phyloP scores from a whole-genome alignment of 2,888 invertebrate genomes.

The Leptinotarsa rubiginosa region DNA sequence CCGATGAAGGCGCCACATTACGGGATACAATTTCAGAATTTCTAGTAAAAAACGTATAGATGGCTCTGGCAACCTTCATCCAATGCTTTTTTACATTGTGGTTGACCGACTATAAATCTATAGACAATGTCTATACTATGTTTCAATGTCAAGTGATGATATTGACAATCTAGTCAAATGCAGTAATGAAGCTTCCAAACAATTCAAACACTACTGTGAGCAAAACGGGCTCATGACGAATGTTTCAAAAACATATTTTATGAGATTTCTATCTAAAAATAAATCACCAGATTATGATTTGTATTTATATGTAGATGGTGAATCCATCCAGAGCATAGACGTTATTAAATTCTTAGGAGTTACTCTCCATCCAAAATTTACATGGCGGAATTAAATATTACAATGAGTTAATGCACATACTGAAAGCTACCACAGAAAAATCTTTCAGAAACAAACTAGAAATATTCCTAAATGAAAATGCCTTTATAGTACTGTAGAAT shows the following conservation, averaged over 20 bases:
- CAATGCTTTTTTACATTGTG: no score
- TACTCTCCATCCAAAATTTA: conserved; percentile 8
- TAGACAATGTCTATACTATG: no score
- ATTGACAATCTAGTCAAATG: conserved; percentile 1
- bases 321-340: conserved; percentile 14
- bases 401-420: background rate
- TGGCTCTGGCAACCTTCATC: no score
- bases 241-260: conserved; percentile 22
- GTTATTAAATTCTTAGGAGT: conserved; percentile 9
- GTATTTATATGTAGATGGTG: conserved; percentile 14
- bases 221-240: conserved; percentile 2
- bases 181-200: conserved; percentile 17
- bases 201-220: conserved; percentile 10
- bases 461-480: background rate
- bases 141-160: conserved; percentile 3
- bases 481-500: background rate
- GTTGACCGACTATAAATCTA: no score
- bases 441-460: background rate
- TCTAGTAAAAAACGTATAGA: no score
- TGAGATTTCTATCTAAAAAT: conserved; percentile 18
- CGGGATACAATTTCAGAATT: no score
- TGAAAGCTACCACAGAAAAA: background rate
- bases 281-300: conserved; percentile 19
- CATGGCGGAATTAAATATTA: background rate
- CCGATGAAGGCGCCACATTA: no score